Evolutionary conservation across 1,140 invertebrate species (phyloP).

Genomic region (Notospermus geniculatus): DNA sequence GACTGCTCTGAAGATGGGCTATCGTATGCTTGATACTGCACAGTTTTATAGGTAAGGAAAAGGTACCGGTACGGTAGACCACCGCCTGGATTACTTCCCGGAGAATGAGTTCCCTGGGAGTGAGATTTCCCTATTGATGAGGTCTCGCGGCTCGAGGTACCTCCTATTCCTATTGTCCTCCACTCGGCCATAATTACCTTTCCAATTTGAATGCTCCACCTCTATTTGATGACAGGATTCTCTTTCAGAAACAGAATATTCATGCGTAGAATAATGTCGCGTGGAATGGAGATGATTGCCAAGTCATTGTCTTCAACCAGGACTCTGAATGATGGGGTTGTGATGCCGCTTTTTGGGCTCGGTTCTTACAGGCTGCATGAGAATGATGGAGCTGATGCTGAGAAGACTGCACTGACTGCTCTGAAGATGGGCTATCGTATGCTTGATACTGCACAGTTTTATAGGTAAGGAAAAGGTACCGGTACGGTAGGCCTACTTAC

Average conservation of each 20-base stretch:
- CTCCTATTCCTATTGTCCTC: too few relatives aligned
- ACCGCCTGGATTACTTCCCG: too few relatives aligned
- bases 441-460: conserved; percentile 32
- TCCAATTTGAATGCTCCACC: too few relatives aligned
- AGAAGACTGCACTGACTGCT: conserved; percentile 19
- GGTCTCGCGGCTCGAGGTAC: too few relatives aligned
- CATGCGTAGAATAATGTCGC: too few relatives aligned
- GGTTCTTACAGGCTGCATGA: conserved; percentile 21
- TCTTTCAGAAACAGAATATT: too few relatives aligned
- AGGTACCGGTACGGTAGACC: neutral
- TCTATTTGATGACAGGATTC: too few relatives aligned
- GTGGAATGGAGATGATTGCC: too few relatives aligned
- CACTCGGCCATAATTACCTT: too few relatives aligned
- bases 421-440: conserved; percentile 33
- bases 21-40: conserved; percentile 36
- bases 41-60: conserved; percentile 7
- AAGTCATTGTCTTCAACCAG: conserved; percentile 1
- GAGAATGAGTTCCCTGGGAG: too few relatives aligned
- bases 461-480: neutral
- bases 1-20: conserved; percentile 31
- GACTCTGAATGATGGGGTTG: conserved; percentile 31
- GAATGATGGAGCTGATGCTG: conserved; percentile 9
- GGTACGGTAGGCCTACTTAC: conserved; percentile 1
- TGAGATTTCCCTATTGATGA: too few relatives aligned
- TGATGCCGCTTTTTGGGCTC: conserved; percentile 37